Conservation (phyloP, 2,888 invertebrate genomes). For the Stenodema calcarata region DNA sequence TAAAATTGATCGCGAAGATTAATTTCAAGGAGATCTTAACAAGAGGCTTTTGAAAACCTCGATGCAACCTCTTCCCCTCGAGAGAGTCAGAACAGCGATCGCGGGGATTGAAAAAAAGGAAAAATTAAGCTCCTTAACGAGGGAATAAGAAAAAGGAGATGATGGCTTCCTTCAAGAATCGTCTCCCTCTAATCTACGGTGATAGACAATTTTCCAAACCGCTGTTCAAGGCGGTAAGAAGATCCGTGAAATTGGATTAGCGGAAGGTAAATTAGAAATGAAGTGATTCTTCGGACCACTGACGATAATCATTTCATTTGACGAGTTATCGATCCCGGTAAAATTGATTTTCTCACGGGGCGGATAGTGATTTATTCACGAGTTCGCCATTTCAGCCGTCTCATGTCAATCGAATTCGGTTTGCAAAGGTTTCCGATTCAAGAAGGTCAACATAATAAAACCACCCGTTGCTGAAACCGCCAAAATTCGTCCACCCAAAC, state of each 20-base stretch:
- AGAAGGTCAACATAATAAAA: no score
- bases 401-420: no score
- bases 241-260: neutral
- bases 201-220: constrained; percentile 2
- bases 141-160: neutral
- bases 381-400: no score
- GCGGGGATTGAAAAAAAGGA: neutral
- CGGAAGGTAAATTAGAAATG: neutral
- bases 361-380: no score
- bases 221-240: neutral
- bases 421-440: no score
- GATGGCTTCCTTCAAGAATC: neutral
- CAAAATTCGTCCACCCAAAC: no score
- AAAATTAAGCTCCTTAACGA: neutral
- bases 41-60: neutral
- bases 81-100: neutral
- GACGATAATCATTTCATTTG: neutral
- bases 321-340: neutral
- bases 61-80: neutral
- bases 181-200: neutral
- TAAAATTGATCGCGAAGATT: neutral
- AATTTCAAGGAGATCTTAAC: neutral
- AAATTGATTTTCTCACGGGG: neutral
- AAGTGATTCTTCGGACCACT: neutral
- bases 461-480: no score